Base-by-base conservation (phyloP, 1,140 invertebrate species). In the Orussus abietinus region DNA sequence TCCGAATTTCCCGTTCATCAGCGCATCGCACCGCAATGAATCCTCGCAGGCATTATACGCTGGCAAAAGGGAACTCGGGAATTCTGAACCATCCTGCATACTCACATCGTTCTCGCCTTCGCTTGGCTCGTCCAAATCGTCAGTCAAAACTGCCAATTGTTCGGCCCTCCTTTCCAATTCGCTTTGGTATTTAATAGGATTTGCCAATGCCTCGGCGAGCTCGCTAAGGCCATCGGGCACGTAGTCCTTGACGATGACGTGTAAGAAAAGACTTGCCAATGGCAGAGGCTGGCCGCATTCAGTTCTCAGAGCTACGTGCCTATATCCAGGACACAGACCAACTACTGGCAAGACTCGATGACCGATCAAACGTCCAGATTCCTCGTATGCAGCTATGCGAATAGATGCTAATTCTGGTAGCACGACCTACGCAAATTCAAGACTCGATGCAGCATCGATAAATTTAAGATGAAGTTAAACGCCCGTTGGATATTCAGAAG, bases 131-230 rank as follows among this genome's bases (percentile, higher is more conserved):
- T 71, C 72, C 38, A 82, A 78, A 31, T 89, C 89, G 52, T 95
- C 92, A 0, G 89, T 93, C 42, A 98, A 77, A 38, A 93, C 88
- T 1, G 88, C 83, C 46, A 98, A 75, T 64, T 96, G 93, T 58
- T 94, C 86, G 13, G 86, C 83, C 14, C 93, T 80, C 66, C 96
- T 97, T 57, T 98, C 92, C 43, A 88, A 67, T 69, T 93, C 89
- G 56, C 88, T 94, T 66, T 97, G 90, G 72, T 95, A 97, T 62
- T 96, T 96, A 45, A 96, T 95, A 0, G 96, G 96, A 76, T 98
- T 98, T 6, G 93, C 93, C 41, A 99, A 69, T 3, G 95, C 95
- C 68, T 98, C 94, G 3, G 96, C 96, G 64, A 98, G 85, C 60
- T 95, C 92, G 44, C 87, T 90, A 33, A 90, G 78, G 47, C 83